These are phyloP conservation scores for Acrocephalus scirpaceus DNA, from an alignment of 2,797 vertebrate species.

Conservation along the genomic window DNA sequence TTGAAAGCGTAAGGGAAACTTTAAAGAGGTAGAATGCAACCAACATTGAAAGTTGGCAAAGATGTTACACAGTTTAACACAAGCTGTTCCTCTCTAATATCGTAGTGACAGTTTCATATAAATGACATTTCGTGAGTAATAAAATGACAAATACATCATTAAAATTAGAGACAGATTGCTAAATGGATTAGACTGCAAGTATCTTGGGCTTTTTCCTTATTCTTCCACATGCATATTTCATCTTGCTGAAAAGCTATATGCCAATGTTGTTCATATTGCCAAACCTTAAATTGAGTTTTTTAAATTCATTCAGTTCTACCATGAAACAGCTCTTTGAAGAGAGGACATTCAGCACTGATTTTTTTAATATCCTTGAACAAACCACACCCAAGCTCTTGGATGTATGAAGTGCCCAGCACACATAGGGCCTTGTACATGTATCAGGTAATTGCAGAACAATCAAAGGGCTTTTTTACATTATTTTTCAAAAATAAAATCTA, in stretches of 20 bases:
- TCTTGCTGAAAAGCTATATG: constrained; percentile 38
- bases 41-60: constrained; percentile 45
- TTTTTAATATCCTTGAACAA: background rate
- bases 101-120: constrained; percentile 60
- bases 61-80: constrained; percentile 28
- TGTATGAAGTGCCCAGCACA: background rate
- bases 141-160: constrained; percentile 71
- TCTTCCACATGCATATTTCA: constrained; percentile 49
- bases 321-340: constrained; percentile 1
- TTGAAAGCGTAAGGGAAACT: background rate
- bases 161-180: constrained; percentile 70
- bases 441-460: background rate
- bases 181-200: constrained; percentile 55
- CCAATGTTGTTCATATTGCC: constrained; percentile 43
- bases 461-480: background rate
- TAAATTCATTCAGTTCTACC: constrained; percentile 27
- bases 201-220: constrained; percentile 27
- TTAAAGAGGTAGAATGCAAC: constrained; percentile 18
- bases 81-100: constrained; percentile 66
- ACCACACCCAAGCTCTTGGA: background rate
- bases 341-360: background rate
- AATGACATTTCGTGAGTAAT: constrained; percentile 66
- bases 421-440: background rate
- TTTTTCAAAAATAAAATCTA: background rate
- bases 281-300: constrained; percentile 39